A percentile compares a stretch with the other conserved stretches of the same genome.
These are phyloP conservation scores for Elymnias hypermnestra DNA, from an alignment of 1,140 invertebrate genomes.

Conservation along the genomic window DNA sequence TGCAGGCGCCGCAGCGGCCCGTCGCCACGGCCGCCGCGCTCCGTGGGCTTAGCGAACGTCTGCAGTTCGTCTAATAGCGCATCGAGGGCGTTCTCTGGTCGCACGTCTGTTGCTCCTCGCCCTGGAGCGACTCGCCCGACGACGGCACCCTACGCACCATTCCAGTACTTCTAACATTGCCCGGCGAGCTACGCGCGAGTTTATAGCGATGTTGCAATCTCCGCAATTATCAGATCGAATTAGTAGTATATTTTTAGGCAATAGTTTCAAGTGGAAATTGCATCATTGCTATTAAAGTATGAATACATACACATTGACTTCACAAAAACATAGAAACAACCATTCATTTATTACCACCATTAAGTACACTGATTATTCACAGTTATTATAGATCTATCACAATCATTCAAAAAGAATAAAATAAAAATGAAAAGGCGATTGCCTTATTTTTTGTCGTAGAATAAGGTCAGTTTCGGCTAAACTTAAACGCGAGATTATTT, in stretches of 20 bases:
- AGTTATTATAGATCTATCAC: constrained; percentile 50
- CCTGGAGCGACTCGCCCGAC: constrained; percentile 80
- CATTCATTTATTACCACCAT: constrained; percentile 53
- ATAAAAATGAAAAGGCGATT: constrained; percentile 54
- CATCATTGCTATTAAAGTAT: constrained; percentile 34
- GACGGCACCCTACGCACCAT: constrained; percentile 75
- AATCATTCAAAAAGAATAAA: constrained; percentile 65
- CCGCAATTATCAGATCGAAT: too few relatives aligned
- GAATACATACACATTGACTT: constrained; percentile 40
- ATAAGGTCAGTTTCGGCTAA: constrained; percentile 17
- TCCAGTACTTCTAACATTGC: constrained; percentile 47
- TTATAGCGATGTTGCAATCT: constrained; percentile 46
- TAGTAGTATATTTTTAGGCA: too few relatives aligned
- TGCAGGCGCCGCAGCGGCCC: constrained; percentile 83
- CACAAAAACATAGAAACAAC: constrained; percentile 55
- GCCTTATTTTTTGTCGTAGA: constrained; percentile 42
- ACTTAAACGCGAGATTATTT: too few relatives aligned
- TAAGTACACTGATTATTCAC: constrained; percentile 58
- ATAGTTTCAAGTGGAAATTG: constrained; percentile 27
- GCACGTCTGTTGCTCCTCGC: constrained; percentile 82
- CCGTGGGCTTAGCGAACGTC: constrained; percentile 84
- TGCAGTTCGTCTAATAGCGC: constrained; percentile 94
- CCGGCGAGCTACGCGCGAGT: constrained; percentile 32
- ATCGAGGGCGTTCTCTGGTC: constrained; percentile 95
- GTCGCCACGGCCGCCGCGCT: constrained; percentile 84